phyloP scores from a whole-genome alignment of 2,113 vertebrate species.

The Anolis sagrei region DNA sequence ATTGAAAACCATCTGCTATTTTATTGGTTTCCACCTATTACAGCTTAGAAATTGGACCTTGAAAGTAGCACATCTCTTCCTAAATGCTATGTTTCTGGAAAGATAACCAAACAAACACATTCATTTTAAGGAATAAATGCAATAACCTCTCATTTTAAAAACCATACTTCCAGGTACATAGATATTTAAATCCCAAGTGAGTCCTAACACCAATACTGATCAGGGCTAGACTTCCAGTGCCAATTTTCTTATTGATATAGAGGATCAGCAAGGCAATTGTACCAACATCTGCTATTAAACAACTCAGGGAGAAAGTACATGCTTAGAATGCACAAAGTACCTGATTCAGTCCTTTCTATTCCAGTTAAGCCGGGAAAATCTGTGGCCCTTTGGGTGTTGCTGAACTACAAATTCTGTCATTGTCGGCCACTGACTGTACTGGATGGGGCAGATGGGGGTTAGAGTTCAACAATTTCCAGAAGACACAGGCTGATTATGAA shows the following conservation, averaged over 20 bases:
- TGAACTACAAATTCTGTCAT: neutral
- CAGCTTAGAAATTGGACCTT: neutral
- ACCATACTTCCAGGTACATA: neutral
- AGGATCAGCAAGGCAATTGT: neutral
- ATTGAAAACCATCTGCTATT: constrained; percentile 24
- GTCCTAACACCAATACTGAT: neutral
- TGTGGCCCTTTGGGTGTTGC: neutral
- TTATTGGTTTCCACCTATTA: neutral
- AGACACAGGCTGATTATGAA: neutral
- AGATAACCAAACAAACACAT: neutral
- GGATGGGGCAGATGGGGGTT: neutral
- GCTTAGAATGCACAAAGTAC: neutral
- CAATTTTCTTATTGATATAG: neutral
- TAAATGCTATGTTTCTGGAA: neutral
- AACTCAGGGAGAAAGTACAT: neutral
- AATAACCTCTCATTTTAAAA: neutral
- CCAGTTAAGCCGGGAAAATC: neutral
- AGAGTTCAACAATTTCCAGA: neutral
- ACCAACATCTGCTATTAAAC: constrained; percentile 2
- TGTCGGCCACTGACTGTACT: neutral
- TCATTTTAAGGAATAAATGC: neutral
- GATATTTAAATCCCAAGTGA: neutral
- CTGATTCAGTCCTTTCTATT: neutral
- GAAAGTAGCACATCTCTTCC: neutral
- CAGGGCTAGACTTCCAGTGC: neutral